Percentiles rank a stretch among this genome's conserved stretches.
phyloP scores from a whole-genome alignment of 2,888 invertebrate genomes.

The Linyphia triangularis region DNA sequence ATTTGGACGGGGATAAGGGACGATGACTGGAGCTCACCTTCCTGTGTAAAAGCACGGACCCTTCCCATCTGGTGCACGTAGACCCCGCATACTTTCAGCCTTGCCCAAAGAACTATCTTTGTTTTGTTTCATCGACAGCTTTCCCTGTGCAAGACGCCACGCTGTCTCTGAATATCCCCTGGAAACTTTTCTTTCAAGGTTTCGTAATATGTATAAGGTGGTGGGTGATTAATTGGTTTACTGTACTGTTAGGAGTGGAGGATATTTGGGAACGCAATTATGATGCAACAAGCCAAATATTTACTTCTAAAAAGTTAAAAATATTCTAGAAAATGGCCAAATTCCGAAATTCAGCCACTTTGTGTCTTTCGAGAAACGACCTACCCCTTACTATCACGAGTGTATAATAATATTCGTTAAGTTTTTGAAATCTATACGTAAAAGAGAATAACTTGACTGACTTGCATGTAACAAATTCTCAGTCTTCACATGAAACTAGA shows the following conservation, averaged over 20 bases:
- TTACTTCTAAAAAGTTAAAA: no score
- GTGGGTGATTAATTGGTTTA: no score
- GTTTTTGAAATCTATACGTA: no score
- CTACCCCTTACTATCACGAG: no score
- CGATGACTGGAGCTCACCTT: conserved; percentile 50
- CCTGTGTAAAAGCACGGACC: conserved; percentile 64
- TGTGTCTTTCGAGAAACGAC: no score
- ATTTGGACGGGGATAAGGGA: conserved; percentile 56
- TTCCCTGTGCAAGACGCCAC: conserved; percentile 30
- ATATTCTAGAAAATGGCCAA: no score
- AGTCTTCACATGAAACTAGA: no score
- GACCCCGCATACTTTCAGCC: conserved; percentile 20
- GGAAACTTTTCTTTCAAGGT: not conserved
- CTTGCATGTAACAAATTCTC: no score
- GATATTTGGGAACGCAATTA: not conserved
- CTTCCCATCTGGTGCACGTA: conserved; percentile 56
- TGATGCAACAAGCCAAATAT: not conserved
- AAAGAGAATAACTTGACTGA: no score
- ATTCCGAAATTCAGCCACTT: no score
- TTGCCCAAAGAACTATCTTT: not conserved
- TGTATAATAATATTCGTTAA: no score
- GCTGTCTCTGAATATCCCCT: conserved; percentile 18
- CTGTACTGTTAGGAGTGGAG: not conserved
- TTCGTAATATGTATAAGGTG: not conserved
- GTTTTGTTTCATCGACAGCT: not conserved